Evolutionary conservation across 2,797 vertebrate genomes (phyloP).

Genomic region (Mastacembelus armatus): DNA sequence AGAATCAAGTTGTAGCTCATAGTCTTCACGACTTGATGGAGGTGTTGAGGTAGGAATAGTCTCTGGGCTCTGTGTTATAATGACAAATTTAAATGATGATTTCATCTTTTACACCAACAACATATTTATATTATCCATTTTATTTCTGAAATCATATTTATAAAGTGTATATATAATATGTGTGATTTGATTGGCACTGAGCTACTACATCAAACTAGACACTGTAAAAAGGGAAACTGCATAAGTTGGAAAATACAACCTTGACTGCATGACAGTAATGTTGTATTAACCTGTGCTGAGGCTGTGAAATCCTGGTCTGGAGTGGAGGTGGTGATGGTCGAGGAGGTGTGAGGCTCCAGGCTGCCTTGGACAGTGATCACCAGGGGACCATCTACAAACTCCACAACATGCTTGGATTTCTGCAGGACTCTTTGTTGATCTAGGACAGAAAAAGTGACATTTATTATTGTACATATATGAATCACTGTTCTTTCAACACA

Average conservation of each 20-base stretch:
- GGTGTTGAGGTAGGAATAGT: not conserved
- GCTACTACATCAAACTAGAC: too few relatives aligned
- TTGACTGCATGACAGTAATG: not conserved
- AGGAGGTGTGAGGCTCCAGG: not conserved
- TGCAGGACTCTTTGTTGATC: conserved; percentile 52
- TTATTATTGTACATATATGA: too few relatives aligned
- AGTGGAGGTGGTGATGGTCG: not conserved
- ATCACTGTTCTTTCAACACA: not conserved
- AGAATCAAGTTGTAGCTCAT: conserved; percentile 13
- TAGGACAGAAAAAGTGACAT: too few relatives aligned
- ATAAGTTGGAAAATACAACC: not conserved
- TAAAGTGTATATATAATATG: not conserved
- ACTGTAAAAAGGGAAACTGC: too few relatives aligned
- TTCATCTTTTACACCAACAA: too few relatives aligned
- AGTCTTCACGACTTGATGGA: conserved; percentile 10
- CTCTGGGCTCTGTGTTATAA: not conserved
- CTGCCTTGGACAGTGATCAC: conserved; percentile 28
- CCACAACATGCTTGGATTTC: conserved; percentile 30
- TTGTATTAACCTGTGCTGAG: conserved; percentile 12
- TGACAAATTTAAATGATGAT: too few relatives aligned
- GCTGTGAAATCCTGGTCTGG: not conserved
- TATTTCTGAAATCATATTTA: too few relatives aligned
- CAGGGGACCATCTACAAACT: not conserved
- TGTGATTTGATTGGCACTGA: too few relatives aligned
- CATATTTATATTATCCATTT: too few relatives aligned